These are phyloP conservation scores for Lochmaea capreae DNA, from an alignment of 2,888 invertebrate species.

Conservation along the genomic window DNA sequence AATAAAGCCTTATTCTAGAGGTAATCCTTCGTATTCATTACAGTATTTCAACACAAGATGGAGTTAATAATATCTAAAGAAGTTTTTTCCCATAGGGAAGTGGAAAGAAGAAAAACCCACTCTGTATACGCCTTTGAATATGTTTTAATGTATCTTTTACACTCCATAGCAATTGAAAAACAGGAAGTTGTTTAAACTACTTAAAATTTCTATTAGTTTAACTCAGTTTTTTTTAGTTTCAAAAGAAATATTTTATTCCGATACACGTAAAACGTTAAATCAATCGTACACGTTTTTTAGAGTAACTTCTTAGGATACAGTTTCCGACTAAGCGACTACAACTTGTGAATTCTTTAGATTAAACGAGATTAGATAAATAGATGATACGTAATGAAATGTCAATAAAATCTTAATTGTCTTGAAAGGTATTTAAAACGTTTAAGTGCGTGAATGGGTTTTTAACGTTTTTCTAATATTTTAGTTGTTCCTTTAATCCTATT, in stretches of 20 bases:
- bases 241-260: not conserved
- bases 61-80: no score
- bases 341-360: constrained; percentile 17
- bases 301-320: not conserved
- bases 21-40: no score
- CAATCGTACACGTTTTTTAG: not conserved
- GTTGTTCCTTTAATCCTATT: no score
- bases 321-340: not conserved
- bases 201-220: not conserved
- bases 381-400: constrained; percentile 29
- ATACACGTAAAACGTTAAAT: not conserved
- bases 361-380: constrained; percentile 34
- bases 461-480: no score
- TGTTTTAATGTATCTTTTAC: no score
- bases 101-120: no score
- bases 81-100: no score
- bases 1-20: no score
- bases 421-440: not conserved
- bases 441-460: not conserved
- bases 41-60: no score
- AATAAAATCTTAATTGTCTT: constrained; percentile 14
- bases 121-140: no score
- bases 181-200: not conserved
- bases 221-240: not conserved
- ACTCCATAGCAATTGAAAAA: not conserved